A percentile compares a stretch with the other conserved stretches of the same genome.
Evolutionary conservation across 2,888 invertebrate species (phyloP).

Genomic region (Hyles lineata): DNA sequence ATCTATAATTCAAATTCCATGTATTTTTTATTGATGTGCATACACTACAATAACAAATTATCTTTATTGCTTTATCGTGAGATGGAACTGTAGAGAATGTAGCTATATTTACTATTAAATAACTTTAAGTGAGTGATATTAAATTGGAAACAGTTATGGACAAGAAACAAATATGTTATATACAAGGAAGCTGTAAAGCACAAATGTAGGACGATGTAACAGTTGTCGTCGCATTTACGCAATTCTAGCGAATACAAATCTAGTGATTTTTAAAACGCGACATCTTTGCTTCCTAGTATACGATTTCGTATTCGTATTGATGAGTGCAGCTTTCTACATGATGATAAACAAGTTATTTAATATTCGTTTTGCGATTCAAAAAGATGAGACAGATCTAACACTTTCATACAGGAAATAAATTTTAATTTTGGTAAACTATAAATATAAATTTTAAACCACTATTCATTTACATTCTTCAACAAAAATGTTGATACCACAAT

Average conservation of each 20-base stretch:
- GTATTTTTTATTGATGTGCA: background rate
- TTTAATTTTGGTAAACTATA: background rate
- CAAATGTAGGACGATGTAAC: slow-evolving; percentile 37
- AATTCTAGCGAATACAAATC: slow-evolving; percentile 52
- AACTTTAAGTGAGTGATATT: background rate
- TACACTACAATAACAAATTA: background rate
- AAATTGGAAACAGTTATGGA: slow-evolving; percentile 18
- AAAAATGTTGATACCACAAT: too few relatives aligned
- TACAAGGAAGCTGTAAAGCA: slow-evolving; percentile 35
- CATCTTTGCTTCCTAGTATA: slow-evolving; percentile 56
- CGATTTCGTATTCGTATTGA: slow-evolving; percentile 61
- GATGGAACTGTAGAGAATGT: background rate
- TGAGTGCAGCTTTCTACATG: slow-evolving; percentile 56
- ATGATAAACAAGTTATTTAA: slow-evolving; percentile 45
- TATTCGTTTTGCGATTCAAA: slow-evolving; percentile 52
- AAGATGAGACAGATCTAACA: background rate
- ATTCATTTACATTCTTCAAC: too few relatives aligned
- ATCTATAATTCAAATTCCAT: too few relatives aligned
- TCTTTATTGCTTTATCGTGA: background rate
- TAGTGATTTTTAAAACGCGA: slow-evolving; percentile 50
- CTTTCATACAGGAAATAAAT: background rate
- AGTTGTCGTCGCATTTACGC: slow-evolving; percentile 43
- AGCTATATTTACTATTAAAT: background rate
- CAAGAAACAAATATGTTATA: slow-evolving; percentile 22
- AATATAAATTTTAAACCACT: too few relatives aligned